Evolutionary conservation across 2,113 vertebrate genomes (phyloP).

Genomic region (Hyla sarda): DNA sequence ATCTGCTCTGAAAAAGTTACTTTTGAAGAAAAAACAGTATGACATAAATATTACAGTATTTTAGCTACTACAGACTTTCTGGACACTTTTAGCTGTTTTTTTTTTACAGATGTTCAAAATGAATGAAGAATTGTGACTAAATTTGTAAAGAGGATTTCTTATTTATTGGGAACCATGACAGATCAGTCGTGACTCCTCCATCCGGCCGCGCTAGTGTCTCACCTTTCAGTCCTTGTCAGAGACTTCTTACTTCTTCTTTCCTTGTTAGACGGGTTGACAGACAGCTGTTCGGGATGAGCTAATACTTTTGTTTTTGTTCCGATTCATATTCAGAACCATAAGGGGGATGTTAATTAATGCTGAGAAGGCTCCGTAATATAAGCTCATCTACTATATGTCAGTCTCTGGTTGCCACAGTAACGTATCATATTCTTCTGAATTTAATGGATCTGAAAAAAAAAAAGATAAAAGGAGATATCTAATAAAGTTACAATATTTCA

Average conservation of each 20-base stretch:
- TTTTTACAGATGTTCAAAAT: background rate
- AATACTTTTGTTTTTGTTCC: constrained; percentile 6
- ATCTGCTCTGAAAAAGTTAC: too few relatives aligned
- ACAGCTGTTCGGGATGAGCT: background rate
- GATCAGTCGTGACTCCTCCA: background rate
- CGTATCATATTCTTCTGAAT: background rate
- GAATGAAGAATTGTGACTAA: background rate
- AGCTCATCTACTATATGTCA: constrained; percentile 1
- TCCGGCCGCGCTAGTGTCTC: background rate
- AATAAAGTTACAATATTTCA: background rate
- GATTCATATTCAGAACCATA: constrained; percentile 16
- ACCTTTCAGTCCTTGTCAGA: constrained; percentile 14
- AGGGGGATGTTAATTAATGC: constrained; percentile 12
- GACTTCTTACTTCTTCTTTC: background rate
- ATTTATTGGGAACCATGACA: background rate
- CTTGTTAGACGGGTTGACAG: background rate
- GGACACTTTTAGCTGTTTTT: background rate
- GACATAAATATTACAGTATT: too few relatives aligned
- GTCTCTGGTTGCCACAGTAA: background rate
- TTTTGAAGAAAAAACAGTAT: too few relatives aligned
- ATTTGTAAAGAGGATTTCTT: background rate
- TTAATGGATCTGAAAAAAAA: background rate
- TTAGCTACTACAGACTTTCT: too few relatives aligned
- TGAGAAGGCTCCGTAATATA: background rate
- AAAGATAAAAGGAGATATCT: background rate